Percentiles rank a stretch among this genome's conserved stretches.
These are phyloP conservation scores for Clarias laeviceps DNA, from an alignment of 2,797 vertebrate species.

Conservation along the genomic window DNA sequence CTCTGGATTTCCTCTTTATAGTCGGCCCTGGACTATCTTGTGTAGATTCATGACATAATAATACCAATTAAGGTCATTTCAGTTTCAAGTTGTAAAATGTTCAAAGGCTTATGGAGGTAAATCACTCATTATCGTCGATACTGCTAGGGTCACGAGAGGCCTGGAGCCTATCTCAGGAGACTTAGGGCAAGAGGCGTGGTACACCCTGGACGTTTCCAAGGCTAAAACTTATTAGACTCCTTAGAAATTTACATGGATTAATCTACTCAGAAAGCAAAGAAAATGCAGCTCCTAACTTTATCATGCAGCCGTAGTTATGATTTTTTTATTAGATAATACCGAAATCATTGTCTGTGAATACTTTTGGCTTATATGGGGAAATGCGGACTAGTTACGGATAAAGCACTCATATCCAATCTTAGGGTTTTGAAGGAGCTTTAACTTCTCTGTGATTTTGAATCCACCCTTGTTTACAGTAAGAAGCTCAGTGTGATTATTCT, in stretches of 20 bases:
- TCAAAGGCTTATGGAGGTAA: not conserved
- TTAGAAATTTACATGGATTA: not conserved
- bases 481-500: no score
- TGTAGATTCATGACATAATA: not conserved
- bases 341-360: not conserved
- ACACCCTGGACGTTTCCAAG: no score
- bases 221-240: no score
- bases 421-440: not conserved
- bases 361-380: not conserved
- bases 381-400: not conserved
- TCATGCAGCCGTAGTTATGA: no score
- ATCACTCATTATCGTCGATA: no score
- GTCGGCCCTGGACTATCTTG: not conserved
- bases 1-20: not conserved
- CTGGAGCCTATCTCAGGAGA: no score
- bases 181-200: no score
- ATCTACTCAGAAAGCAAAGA: not conserved
- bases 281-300: not conserved
- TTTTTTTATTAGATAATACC: no score
- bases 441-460: no score
- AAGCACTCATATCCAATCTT: not conserved
- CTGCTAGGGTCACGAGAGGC: no score
- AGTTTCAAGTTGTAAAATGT: not conserved
- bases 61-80: not conserved
- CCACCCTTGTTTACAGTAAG: no score